Evolutionary conservation across 2,888 invertebrate species (phyloP).

Genomic region (Diaphora mendica): DNA sequence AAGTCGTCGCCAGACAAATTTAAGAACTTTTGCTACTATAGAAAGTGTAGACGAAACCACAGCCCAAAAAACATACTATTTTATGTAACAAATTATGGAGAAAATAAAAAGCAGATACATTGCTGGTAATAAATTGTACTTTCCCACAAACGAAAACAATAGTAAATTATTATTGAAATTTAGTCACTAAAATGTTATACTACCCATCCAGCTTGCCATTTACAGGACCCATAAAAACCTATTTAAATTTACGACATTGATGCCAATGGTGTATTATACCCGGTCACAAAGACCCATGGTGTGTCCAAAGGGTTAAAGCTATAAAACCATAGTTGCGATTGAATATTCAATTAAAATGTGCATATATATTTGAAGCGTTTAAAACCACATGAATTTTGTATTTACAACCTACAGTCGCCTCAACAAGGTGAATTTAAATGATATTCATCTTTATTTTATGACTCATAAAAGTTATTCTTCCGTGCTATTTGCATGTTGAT

Average conservation of each 20-base stretch:
- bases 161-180: conserved; percentile 12
- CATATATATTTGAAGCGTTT: conserved; percentile 59
- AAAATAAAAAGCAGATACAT: not conserved
- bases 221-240: conserved; percentile 14
- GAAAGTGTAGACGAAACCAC: not conserved
- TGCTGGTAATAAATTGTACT: conserved; percentile 5
- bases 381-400: conserved; percentile 49
- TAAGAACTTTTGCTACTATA: not conserved
- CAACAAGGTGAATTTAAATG: conserved; percentile 21
- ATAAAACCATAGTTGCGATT: conserved; percentile 58
- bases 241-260: conserved; percentile 10
- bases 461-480: conserved; percentile 12
- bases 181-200: not conserved
- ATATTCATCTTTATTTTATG: conserved; percentile 19
- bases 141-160: not conserved
- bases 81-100: not conserved
- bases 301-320: conserved; percentile 34
- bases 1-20: too few species aligned
- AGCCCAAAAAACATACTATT: not conserved
- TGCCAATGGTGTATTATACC: conserved; percentile 18
- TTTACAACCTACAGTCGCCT: conserved; percentile 31
- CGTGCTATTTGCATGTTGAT: conserved; percentile 6
- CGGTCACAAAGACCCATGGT: conserved; percentile 21
- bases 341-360: conserved; percentile 70
- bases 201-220: conserved; percentile 12